phyloP scores from a whole-genome alignment of 2,113 vertebrate species.

The Hypocryptadius cinnamomeus region DNA sequence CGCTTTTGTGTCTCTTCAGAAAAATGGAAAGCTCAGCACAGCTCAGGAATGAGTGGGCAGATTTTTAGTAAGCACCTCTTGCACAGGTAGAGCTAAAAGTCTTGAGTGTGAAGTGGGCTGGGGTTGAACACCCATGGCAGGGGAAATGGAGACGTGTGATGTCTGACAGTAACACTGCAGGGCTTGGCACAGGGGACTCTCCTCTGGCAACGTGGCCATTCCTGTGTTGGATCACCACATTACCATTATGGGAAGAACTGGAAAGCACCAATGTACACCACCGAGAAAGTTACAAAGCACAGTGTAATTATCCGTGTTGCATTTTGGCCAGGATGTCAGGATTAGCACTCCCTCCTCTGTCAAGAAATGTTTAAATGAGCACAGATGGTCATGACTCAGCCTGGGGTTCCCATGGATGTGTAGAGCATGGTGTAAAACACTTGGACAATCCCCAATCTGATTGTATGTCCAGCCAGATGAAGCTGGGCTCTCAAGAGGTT shows the following conservation, averaged over 20 bases:
- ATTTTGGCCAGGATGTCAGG: slow-evolving; percentile 1
- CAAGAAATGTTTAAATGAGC: slow-evolving; percentile 44
- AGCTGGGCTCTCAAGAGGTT: neutral
- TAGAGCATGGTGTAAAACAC: slow-evolving; percentile 4
- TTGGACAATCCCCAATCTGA: slow-evolving; percentile 15
- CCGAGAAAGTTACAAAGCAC: neutral
- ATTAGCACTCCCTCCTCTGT: slow-evolving; percentile 20
- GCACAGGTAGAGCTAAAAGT: neutral
- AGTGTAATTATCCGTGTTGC: neutral
- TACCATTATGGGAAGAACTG: neutral
- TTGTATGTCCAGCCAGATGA: slow-evolving; percentile 9
- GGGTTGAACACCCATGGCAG: neutral
- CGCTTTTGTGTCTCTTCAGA: neutral
- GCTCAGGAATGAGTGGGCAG: neutral
- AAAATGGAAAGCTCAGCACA: neutral
- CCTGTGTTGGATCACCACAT: neutral
- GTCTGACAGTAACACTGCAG: neutral
- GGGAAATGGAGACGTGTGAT: neutral
- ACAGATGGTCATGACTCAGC: slow-evolving; percentile 37
- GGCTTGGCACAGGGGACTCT: neutral
- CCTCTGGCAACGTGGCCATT: neutral
- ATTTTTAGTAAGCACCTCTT: neutral
- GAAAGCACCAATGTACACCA: neutral
- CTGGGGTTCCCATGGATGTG: slow-evolving; percentile 26
- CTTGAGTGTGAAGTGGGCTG: neutral